A percentile compares a stretch with the other conserved stretches of the same genome.
phyloP scores from a whole-genome alignment of 2,113 vertebrate species.

The Odocoileus virginianus region DNA sequence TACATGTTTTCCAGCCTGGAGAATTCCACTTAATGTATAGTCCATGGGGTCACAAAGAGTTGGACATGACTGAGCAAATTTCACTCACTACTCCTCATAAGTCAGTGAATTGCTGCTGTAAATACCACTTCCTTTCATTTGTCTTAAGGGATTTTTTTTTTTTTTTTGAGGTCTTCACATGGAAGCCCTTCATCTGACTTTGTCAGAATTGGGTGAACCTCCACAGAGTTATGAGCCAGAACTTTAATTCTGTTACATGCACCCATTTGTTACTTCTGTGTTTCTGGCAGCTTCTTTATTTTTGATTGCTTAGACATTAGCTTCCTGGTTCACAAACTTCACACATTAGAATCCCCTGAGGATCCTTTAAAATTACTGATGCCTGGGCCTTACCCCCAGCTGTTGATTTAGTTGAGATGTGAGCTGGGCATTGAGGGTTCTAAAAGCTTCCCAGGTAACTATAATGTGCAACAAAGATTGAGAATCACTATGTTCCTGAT shows the following conservation, averaged over 20 bases:
- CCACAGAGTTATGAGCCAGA: not conserved
- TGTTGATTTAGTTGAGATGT: not conserved
- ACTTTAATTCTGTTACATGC: not conserved
- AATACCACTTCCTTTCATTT: not conserved
- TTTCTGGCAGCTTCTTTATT: not conserved
- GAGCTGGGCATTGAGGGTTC: not conserved
- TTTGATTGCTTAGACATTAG: not conserved
- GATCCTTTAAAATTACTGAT: not conserved
- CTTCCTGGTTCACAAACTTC: not conserved
- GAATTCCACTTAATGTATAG: not conserved
- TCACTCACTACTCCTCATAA: not conserved
- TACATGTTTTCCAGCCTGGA: not conserved
- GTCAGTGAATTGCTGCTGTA: not conserved
- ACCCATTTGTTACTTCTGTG: not conserved
- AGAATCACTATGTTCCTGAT: not conserved
- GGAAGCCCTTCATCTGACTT: not conserved
- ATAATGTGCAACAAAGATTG: not conserved
- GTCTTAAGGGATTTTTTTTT: not conserved
- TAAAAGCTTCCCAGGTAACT: not conserved
- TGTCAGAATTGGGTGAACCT: not conserved
- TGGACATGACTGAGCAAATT: not conserved
- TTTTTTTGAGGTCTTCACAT: not conserved
- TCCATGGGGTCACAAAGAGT: fast-evolving
- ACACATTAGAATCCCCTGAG: not conserved
- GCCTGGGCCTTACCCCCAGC: not conserved